Evolutionary conservation across 2,797 vertebrate genomes (phyloP), one percentile per base, ranked within the genome.

Genomic region (Furcifer pardalis): DNA sequence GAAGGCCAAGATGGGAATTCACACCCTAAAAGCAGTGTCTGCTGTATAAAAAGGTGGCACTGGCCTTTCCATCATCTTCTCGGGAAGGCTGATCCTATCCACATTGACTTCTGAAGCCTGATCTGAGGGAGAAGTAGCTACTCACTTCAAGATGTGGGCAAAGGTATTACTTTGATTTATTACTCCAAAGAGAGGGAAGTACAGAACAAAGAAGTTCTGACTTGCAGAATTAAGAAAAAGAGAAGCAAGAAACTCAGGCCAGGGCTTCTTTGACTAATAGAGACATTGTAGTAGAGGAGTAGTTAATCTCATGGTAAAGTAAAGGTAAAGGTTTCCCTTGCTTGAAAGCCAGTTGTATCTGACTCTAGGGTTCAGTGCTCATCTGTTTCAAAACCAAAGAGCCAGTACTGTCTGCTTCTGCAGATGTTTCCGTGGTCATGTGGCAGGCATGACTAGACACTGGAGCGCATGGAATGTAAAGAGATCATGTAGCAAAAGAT

Each of bases 131-230:
- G 13, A 71, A 35, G 37, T 4, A 6, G 40, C 37, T 7, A 42
- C 66, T 44, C 63, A 42, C 35, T 49, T 25, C 72, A 63, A 4
- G 84, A 92, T 42, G 92, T 77, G 66, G 87, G 80, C 91, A 81
- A 91, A 94, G 93, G 93, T 94, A 94, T 1, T 71, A 62, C 72
- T 56, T 56, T 42, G 2, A 5, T n/a, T 7, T 30, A 21, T 71
- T 85, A 79, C 13, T 32, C 30, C 7, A 23, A 68, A 25, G 7
- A 35, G 76, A 5, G 32, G 21, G n/a, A 44, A 46, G 17, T 2
- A 17, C 7, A 32, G 13, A 10, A 74, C 21, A 59, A 12, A 15
- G 73, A 59, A 10, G 63, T 6, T 69, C 49, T 19, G 23, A 44
- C 25, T 49, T 25, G 30, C 23, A n/a, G 42, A 13, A 72, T 30